phyloP scores from a whole-genome alignment of 1,140 invertebrate species.

The Solen grandis region DNA sequence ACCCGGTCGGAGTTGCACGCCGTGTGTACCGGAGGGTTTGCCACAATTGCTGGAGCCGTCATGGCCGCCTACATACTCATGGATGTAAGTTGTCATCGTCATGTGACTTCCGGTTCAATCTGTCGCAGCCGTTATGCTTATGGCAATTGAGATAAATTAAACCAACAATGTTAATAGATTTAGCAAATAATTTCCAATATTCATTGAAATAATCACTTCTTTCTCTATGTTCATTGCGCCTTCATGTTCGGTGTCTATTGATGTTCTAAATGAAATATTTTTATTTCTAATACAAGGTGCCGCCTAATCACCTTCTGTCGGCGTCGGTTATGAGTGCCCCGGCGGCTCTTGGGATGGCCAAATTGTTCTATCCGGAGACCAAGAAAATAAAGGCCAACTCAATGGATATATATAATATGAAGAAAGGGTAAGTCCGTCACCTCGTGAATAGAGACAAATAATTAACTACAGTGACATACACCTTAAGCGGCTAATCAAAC shows the following conservation, averaged over 20 bases:
- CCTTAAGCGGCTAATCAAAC: too few relatives aligned
- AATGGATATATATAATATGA: constrained; percentile 67
- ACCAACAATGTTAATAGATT: too few relatives aligned
- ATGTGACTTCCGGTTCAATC: too few relatives aligned
- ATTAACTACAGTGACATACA: too few relatives aligned
- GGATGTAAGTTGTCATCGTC: constrained; percentile 69
- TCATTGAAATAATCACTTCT: too few relatives aligned
- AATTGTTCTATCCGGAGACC: constrained; percentile 93
- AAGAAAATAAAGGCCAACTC: constrained; percentile 58
- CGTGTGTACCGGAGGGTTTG: constrained; percentile 79
- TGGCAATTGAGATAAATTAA: too few relatives aligned
- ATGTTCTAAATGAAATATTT: neutral
- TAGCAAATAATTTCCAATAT: too few relatives aligned
- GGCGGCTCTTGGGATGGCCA: constrained; percentile 92
- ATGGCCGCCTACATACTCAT: constrained; percentile 74
- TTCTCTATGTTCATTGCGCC: too few relatives aligned
- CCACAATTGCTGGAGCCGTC: constrained; percentile 77
- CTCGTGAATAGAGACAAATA: too few relatives aligned
- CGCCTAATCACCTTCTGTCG: constrained; percentile 85
- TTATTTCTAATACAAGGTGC: constrained; percentile 71
- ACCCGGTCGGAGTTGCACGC: constrained; percentile 79
- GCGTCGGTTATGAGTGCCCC: constrained; percentile 98
- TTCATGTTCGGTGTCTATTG: neutral
- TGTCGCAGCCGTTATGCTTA: too few relatives aligned
- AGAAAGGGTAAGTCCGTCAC: constrained; percentile 58